Conservation (phyloP, 2,797 vertebrate genomes). For the Enteromius argenteus region DNA sequence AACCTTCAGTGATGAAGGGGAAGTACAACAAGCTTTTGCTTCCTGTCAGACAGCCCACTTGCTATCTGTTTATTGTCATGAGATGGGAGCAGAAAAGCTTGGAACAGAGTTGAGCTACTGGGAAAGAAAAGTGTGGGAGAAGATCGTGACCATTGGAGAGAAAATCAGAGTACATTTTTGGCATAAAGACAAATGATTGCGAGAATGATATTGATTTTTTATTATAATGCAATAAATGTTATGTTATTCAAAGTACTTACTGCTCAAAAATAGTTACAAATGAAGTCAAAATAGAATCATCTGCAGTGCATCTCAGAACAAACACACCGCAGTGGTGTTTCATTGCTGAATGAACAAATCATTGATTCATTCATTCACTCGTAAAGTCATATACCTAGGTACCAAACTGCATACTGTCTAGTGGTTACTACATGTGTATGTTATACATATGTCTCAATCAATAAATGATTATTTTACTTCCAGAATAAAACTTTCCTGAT, state of each 20-base stretch:
- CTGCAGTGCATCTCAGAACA: not conserved
- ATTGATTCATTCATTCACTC: not conserved
- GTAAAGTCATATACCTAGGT: not conserved
- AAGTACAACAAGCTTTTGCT: constrained; percentile 40
- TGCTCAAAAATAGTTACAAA: not conserved
- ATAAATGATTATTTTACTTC: too few species aligned
- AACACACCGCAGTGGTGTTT: not conserved
- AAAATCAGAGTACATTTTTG: not conserved
- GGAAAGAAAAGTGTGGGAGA: constrained; percentile 18
- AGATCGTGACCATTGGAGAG: not conserved
- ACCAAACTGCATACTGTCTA: not conserved
- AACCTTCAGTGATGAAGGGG: constrained; percentile 41
- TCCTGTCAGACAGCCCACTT: constrained; percentile 44
- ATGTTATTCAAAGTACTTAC: not conserved
- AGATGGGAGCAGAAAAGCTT: constrained; percentile 24
- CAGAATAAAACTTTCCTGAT: too few species aligned
- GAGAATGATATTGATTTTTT: not conserved
- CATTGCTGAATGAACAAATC: not conserved
- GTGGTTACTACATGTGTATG: not conserved
- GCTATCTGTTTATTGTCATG: constrained; percentile 46
- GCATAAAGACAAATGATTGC: not conserved
- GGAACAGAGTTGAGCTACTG: constrained; percentile 17
- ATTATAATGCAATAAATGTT: not conserved
- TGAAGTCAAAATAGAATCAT: not conserved
- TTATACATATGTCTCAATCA: not conserved